These are phyloP conservation scores for Lethrus apterus DNA, from an alignment of 1,140 invertebrate species.

Conservation along the genomic window DNA sequence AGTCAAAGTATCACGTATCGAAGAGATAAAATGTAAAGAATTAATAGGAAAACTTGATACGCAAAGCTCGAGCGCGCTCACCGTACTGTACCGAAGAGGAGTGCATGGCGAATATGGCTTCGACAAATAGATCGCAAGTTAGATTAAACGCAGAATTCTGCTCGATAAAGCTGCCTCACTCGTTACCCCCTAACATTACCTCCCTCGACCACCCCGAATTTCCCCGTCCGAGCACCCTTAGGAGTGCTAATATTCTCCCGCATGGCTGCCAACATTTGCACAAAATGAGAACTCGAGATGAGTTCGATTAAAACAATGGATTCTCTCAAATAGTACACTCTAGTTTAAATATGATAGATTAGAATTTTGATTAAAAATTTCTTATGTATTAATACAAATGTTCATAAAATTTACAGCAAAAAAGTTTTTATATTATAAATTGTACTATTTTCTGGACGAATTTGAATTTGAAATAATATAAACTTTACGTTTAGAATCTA, in stretches of 20 bases:
- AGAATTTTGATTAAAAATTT: constrained; percentile 14
- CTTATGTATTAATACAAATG: too few species aligned
- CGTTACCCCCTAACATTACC: constrained; percentile 22
- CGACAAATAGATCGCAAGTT: constrained; percentile 40
- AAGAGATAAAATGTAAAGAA: constrained; percentile 7
- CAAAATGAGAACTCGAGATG: constrained; percentile 41
- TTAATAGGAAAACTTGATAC: constrained; percentile 12
- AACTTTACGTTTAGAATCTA: too few species aligned
- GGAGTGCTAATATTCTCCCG: constrained; percentile 38
- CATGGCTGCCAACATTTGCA: constrained; percentile 38
- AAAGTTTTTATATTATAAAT: too few species aligned
- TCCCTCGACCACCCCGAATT: constrained; percentile 18
- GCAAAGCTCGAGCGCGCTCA: constrained; percentile 1
- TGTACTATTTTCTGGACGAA: too few species aligned
- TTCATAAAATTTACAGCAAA: too few species aligned
- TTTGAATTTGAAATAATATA: too few species aligned
- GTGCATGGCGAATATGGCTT: constrained; percentile 25
- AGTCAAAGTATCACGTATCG: too few species aligned
- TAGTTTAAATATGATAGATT: constrained; percentile 16
- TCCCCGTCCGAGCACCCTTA: constrained; percentile 28
- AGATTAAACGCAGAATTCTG: constrained; percentile 39
- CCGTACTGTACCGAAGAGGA: constrained; percentile 6
- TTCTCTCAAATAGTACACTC: constrained; percentile 23
- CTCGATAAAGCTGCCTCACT: constrained; percentile 33
- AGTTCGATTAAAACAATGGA: constrained; percentile 42